Evolutionary conservation across 2,797 vertebrate genomes (phyloP), one percentile per base, ranked within the genome.

Genomic region (Phaenicophaeus curvirostris): DNA sequence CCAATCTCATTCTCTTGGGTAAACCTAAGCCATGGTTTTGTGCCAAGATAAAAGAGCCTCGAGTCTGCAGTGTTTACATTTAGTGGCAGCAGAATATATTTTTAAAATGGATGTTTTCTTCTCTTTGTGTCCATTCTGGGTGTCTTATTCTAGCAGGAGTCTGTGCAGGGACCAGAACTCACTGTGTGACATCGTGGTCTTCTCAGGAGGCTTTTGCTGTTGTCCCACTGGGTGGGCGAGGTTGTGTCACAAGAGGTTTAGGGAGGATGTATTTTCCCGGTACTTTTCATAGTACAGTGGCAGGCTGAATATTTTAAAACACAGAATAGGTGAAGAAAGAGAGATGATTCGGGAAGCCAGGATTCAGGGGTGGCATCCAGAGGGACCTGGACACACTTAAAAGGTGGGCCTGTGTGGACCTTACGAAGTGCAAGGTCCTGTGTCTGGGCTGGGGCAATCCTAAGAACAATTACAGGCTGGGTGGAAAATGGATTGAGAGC

Each of bases 51-150:
- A 86, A 87, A 67, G 11, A 80, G 58, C 44, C 51, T 66, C 58
- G 59, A 59, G 55, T 33, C 57, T 67, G 72, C 1, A 3, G 72
- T 28, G 35, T 28, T 89, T 57, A 13, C 31, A 20, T 51, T 54
- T 58, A 63, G 69, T 18, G 51, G 75, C 20, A 53, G 57, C 35
- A 72, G 0, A 7, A 51, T 39, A 19, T 54, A 19, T 67, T 89
- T 27, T 1, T 0, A 30, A 72, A 76, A 65, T 8, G 2, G 53
- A 23, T 82, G 35, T 83, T 92, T 87, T 63, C 82, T 61, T 69
- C 72, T 66, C 74, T 81, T 30, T 85, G 79, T 95, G 80, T 88
- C 76, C 73, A n/a, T 93, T 75, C 88, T 94, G 89, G 58, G 39
- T 54, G 71, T 48, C 75, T 48, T 30, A 3, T 21, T 42, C 63